Evolutionary conservation across 2,113 vertebrate genomes (phyloP), one percentile per base, ranked within the genome.

Genomic region (Prionailurus viverrinus): DNA sequence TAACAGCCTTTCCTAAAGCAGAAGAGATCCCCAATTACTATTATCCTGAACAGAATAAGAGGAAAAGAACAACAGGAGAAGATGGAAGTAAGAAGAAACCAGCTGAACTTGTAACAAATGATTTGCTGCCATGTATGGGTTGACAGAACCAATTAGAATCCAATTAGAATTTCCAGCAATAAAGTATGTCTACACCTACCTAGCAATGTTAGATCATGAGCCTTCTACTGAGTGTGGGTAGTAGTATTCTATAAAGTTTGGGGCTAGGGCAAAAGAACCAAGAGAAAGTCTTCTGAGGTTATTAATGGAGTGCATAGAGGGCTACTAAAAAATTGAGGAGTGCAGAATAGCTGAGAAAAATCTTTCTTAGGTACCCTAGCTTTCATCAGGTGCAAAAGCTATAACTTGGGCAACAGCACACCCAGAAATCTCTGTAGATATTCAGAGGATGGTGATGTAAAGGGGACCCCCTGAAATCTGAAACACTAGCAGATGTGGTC

Each of bases 291-390:
- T 45, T 29, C 9, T 12, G 33, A 69, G 58, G 11, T 33, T 51
- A 27, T 41, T 33, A 4, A 12, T 3, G 12, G 27, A 69, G 33
- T 14, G 7, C 1, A 4, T 5, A 1, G 27, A 5, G 21, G 51
- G 3, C 19, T 51, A 78, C 14, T 33, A 8, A 69, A 45, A 36
- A 12, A 7, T 10, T 29, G 6, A 39, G 3, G 36, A 7, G 55
- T n/a, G 25, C 4, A 21, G 25, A 79, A 51, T n/a, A 21, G 4
- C 14, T 41, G 61, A 84, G 31, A 65, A 12, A 69, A 41, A 12
- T 51, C 25, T 76, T 53, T 61, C 4, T 13, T 10, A 7, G 91
- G 25, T 0, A 12, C 25, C 7, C 4, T 19, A 45, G 1, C 18
- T 83, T 83, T 33, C 7, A 33, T 39, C 18, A 48, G 6, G 29